phyloP scores from a whole-genome alignment of 1,140 invertebrate genomes.

The Diploscapter pachys region DNA sequence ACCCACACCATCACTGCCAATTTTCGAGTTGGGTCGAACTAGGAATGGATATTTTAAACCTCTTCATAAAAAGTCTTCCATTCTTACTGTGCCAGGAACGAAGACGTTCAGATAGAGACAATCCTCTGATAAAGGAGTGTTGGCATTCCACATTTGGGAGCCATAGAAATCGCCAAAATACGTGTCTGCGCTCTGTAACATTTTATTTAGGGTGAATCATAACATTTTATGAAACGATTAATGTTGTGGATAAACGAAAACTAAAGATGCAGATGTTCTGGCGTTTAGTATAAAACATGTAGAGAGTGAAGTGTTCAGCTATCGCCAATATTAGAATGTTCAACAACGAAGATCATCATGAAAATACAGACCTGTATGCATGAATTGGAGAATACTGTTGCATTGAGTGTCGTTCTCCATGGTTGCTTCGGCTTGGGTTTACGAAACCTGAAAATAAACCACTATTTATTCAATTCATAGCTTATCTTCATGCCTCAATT shows the following conservation, averaged over 20 bases:
- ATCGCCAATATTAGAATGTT: constrained; percentile 2
- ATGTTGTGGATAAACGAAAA: neutral
- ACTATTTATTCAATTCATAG: neutral
- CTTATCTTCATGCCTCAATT: constrained; percentile 20
- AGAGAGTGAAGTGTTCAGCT: neutral
- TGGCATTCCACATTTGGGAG: constrained; percentile 86
- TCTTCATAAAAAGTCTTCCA: no score
- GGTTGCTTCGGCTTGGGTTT: constrained; percentile 55
- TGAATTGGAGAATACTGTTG: constrained; percentile 78
- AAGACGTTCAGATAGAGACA: constrained; percentile 88
- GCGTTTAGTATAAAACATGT: neutral
- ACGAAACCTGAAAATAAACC: constrained; percentile 46
- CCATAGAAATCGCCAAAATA: constrained; percentile 63
- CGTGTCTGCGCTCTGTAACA: constrained; percentile 47
- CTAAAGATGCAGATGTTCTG: neutral
- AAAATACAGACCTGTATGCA: constrained; percentile 71
- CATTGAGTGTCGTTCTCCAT: constrained; percentile 60
- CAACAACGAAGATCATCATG: neutral
- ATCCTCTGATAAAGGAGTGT: constrained; percentile 85
- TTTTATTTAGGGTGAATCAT: constrained; percentile 9
- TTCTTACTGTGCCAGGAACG: constrained; percentile 70
- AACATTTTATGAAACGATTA: neutral
- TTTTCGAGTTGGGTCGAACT: constrained; percentile 35
- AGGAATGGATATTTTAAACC: no score
- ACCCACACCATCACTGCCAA: constrained; percentile 80